Evolutionary conservation across 2,797 vertebrate genomes (phyloP).

Genomic region (Sciurus vulgaris): DNA sequence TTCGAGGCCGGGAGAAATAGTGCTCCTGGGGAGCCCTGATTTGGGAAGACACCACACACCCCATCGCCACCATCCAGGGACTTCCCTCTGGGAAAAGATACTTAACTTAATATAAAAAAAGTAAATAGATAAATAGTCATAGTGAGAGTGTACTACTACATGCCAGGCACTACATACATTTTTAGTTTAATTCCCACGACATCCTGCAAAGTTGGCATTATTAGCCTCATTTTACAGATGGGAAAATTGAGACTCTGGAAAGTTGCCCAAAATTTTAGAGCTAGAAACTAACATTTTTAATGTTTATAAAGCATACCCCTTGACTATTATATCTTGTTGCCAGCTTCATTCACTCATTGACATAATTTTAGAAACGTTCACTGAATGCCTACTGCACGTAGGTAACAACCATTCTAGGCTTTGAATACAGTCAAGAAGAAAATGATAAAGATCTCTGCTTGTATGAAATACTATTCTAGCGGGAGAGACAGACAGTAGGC

Average conservation of each 20-base stretch:
- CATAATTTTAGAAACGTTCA: neutral
- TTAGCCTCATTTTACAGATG: neutral
- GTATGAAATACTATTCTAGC: neutral
- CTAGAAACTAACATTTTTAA: neutral
- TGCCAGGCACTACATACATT: too few relatives aligned
- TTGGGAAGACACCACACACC: too few relatives aligned
- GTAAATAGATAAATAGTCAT: neutral
- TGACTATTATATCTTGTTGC: neutral
- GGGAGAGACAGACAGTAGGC: neutral
- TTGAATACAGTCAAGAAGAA: neutral
- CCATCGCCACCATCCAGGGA: rapidly evolving
- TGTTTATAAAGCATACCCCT: neutral
- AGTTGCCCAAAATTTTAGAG: neutral
- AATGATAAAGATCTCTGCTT: neutral
- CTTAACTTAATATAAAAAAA: neutral
- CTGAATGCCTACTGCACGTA: neutral
- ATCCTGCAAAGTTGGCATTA: neutral
- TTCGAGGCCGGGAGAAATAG: neutral
- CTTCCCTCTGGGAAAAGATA: neutral
- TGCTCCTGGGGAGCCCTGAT: neutral
- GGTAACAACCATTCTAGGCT: neutral
- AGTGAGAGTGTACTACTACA: neutral
- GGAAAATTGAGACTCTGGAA: neutral
- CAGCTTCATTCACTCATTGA: neutral
- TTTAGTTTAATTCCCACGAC: neutral